Percentiles rank a stretch among this genome's conserved stretches.
Evolutionary conservation across 1,140 invertebrate genomes (phyloP).

Genomic region (Spodoptera frugiperda): DNA sequence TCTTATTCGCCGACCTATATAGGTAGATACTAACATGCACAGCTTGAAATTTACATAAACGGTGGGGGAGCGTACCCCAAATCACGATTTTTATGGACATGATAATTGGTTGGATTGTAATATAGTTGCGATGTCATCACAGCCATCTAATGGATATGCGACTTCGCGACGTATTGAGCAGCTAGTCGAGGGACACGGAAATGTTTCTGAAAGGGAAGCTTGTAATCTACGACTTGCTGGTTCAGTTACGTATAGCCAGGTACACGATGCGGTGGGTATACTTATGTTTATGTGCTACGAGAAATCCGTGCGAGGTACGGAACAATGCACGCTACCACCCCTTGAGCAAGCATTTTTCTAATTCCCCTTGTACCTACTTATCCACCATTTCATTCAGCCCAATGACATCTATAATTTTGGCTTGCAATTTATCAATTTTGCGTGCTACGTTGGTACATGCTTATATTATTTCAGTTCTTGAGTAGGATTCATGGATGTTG

Average conservation of each 20-base stretch:
- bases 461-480: not conserved
- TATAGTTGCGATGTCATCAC: slow-evolving; percentile 40
- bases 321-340: slow-evolving; percentile 49
- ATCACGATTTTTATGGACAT: slow-evolving; percentile 50
- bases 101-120: slow-evolving; percentile 43
- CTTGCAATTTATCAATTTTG: not conserved
- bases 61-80: slow-evolving; percentile 46
- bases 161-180: slow-evolving; percentile 6
- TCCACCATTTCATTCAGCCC: slow-evolving; percentile 9
- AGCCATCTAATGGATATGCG: slow-evolving; percentile 20
- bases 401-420: not conserved
- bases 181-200: not conserved
- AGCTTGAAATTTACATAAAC: slow-evolving; percentile 57
- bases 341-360: slow-evolving; percentile 35
- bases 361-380: slow-evolving; percentile 16
- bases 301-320: slow-evolving; percentile 70
- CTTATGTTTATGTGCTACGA: slow-evolving; percentile 45
- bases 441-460: not conserved
- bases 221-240: slow-evolving; percentile 19
- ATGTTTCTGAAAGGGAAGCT: slow-evolving; percentile 44
- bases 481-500: too few relatives aligned
- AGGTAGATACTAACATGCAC: slow-evolving; percentile 19
- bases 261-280: slow-evolving; percentile 32
- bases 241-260: not conserved
- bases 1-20: slow-evolving; percentile 58